Evolutionary conservation across 2,113 vertebrate species (phyloP).

Genomic region (Harpagus bidentatus): DNA sequence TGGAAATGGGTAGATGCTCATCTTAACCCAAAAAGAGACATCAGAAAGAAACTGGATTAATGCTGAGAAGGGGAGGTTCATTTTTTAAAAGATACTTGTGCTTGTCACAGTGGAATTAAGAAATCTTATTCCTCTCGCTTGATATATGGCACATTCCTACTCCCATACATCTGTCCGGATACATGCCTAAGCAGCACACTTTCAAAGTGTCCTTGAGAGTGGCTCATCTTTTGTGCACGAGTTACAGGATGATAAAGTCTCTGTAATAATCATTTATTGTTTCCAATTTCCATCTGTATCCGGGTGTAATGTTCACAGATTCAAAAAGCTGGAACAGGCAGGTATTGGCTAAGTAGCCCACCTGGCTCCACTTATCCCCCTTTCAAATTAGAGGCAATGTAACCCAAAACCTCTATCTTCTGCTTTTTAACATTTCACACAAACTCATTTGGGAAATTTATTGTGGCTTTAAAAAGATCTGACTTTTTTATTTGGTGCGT

Average conservation of each 20-base stretch:
- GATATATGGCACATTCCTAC: neutral
- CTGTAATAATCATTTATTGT: constrained; percentile 63
- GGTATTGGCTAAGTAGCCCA: constrained; percentile 60
- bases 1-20: neutral
- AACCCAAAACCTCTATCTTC: constrained; percentile 77
- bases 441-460: constrained; percentile 76
- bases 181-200: neutral
- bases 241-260: constrained; percentile 31
- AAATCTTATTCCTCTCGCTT: constrained; percentile 11
- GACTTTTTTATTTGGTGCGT: constrained; percentile 75
- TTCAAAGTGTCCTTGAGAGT: constrained; percentile 45
- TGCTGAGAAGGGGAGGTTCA: neutral
- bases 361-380: constrained; percentile 74
- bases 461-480: constrained; percentile 72
- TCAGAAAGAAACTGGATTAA: neutral
- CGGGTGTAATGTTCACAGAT: constrained; percentile 69
- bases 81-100: neutral
- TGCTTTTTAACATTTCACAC: constrained; percentile 77
- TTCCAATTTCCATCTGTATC: constrained; percentile 70
- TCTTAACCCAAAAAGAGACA: neutral
- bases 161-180: neutral
- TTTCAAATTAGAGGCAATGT: constrained; percentile 71
- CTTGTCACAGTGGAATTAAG: constrained; percentile 42
- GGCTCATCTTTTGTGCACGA: neutral
- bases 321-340: constrained; percentile 59